Conservation (phyloP, 2,113 vertebrate species). For the Canis aureus region DNA sequence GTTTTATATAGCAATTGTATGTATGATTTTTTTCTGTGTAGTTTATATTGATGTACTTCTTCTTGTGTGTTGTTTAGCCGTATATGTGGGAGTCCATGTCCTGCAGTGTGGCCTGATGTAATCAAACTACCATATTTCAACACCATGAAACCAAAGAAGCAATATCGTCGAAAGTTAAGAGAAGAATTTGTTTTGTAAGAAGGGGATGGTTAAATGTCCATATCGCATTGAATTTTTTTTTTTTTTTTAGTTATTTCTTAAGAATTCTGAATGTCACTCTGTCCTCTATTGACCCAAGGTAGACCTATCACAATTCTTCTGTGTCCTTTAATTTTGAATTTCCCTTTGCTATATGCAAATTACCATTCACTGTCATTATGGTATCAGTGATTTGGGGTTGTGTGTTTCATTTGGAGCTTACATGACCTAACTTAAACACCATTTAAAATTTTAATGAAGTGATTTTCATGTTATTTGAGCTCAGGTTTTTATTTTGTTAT, state of each 20-base stretch:
- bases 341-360: constrained; percentile 43
- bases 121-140: constrained; percentile 99
- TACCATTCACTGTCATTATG: neutral
- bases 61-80: constrained; percentile 89
- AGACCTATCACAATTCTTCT: neutral
- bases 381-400: neutral
- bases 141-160: constrained; percentile 99
- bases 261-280: constrained; percentile 57
- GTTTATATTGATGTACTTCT: constrained; percentile 48
- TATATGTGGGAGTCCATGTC: constrained; percentile 98
- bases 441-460: constrained; percentile 1
- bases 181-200: constrained; percentile 99
- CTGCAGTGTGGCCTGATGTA: constrained; percentile 98
- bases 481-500: constrained; percentile 46
- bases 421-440: neutral
- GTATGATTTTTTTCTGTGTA: constrained; percentile 47
- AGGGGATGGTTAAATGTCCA: constrained; percentile 74
- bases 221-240: constrained; percentile 68
- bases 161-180: constrained; percentile 96
- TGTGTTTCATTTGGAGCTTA: constrained; percentile 36
- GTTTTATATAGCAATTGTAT: constrained; percentile 17
- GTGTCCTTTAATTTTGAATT: constrained; percentile 32
- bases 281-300: neutral
- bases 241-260: neutral
- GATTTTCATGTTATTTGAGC: constrained; percentile 35